Percentiles rank a stretch among this genome's conserved stretches.
Evolutionary conservation across 1,140 invertebrate genomes (phyloP).

Genomic region (Bactericera cockerelli): DNA sequence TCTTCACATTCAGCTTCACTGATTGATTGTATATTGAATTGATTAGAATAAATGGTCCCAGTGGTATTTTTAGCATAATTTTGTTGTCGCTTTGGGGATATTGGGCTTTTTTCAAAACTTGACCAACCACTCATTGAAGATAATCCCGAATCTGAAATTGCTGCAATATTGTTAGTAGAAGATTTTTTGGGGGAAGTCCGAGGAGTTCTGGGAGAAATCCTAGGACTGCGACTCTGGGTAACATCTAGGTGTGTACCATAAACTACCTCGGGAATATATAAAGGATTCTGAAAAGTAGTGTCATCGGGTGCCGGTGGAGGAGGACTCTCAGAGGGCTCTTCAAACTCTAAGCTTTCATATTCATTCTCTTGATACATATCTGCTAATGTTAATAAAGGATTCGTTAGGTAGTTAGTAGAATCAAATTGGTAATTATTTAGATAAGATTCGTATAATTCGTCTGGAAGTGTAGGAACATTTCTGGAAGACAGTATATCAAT

Average conservation of each 20-base stretch:
- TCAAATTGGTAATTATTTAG: background rate
- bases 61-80: conserved; percentile 14
- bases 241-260: conserved; percentile 6
- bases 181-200: conserved; percentile 52
- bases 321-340: conserved; percentile 41
- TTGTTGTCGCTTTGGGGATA: conserved; percentile 39
- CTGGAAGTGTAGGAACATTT: conserved; percentile 6
- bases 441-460: background rate
- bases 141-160: conserved; percentile 66
- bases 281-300: conserved; percentile 25
- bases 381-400: conserved; percentile 40
- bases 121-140: conserved; percentile 71
- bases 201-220: conserved; percentile 50
- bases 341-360: conserved; percentile 41
- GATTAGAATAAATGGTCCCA: background rate
- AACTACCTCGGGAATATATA: conserved; percentile 13
- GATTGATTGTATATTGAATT: conserved; percentile 2
- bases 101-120: conserved; percentile 64
- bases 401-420: conserved; percentile 8
- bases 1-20: conserved; percentile 3
- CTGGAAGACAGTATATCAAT: conserved; percentile 3
- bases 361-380: conserved; percentile 45
- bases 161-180: conserved; percentile 41
- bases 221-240: conserved; percentile 40
- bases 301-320: conserved; percentile 57